Conservation (phyloP, 2,113 vertebrate genomes). For the Gallinago media region DNA sequence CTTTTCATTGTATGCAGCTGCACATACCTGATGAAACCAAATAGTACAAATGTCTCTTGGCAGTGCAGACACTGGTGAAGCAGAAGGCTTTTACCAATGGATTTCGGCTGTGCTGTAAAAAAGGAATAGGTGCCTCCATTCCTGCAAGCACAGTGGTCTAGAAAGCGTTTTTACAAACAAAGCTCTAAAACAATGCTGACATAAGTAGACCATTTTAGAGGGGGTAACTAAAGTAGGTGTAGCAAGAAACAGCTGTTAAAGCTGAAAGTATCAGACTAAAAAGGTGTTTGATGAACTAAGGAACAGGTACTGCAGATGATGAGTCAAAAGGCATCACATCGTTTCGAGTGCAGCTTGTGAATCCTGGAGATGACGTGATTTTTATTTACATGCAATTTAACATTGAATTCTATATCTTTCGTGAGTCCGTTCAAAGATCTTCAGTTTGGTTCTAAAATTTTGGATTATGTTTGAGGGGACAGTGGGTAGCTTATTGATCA, state of each 20-base stretch:
- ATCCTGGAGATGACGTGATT: background rate
- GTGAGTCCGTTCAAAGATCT: background rate
- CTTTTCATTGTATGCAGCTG: background rate
- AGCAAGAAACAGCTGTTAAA: background rate
- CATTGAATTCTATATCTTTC: background rate
- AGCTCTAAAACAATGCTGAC: background rate
- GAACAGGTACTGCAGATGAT: background rate
- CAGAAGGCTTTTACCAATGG: background rate
- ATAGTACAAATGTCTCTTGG: background rate
- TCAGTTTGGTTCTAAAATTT: background rate
- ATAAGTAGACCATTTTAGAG: background rate
- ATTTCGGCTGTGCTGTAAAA: background rate
- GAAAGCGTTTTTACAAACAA: background rate
- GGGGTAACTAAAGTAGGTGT: background rate
- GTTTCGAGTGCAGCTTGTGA: background rate
- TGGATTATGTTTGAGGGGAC: background rate
- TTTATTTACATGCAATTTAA: background rate
- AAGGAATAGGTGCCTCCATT: background rate
- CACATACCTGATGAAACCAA: background rate
- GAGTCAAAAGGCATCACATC: background rate
- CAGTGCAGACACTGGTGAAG: background rate
- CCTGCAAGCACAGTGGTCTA: background rate
- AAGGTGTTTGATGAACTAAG: background rate
- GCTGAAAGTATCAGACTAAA: background rate
- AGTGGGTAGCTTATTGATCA: background rate